Conservation (phyloP, 2,797 vertebrate genomes). For the Enteromius unitaeniatus region DNA sequence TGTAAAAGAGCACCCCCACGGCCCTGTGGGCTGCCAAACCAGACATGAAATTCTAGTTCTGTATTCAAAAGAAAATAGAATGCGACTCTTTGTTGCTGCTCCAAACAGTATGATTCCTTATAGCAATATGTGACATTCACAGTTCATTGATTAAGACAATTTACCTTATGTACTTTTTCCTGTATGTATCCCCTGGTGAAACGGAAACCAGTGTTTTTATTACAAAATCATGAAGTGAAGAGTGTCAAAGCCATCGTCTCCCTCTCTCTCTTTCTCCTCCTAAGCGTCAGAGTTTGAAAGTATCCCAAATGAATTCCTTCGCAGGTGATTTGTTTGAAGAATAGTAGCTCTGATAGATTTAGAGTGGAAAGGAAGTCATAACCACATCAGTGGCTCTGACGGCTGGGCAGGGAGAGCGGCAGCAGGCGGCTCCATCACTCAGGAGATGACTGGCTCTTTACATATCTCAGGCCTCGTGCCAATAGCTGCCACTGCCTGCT, state of each 20-base stretch:
- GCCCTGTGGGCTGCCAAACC: conserved; percentile 18
- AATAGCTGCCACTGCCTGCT: conserved; percentile 50
- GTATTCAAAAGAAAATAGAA: conserved; percentile 6
- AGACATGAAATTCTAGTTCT: conserved; percentile 25
- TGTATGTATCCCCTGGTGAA: conserved; percentile 5
- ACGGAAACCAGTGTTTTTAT: conserved; percentile 11
- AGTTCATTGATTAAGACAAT: conserved; percentile 28
- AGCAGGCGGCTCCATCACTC: conserved; percentile 53
- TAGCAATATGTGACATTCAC: conserved; percentile 25
- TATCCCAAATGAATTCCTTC: conserved; percentile 51
- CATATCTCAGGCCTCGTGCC: conserved; percentile 57
- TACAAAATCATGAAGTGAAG: conserved; percentile 32
- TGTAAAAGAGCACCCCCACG: conserved; percentile 29
- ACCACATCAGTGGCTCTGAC: conserved; percentile 56
- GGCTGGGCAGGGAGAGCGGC: conserved; percentile 46
- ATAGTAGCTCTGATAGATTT: conserved; percentile 60
- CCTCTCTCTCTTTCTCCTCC: conserved; percentile 34
- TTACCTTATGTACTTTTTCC: conserved; percentile 5
- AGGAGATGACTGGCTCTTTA: conserved; percentile 55
- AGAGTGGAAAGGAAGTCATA: conserved; percentile 61
- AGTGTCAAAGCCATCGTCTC: conserved; percentile 22
- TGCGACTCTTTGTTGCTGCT: neutral
- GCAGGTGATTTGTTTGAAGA: conserved; percentile 52
- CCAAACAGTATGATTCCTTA: conserved; percentile 13
- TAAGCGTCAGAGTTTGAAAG: conserved; percentile 51